Percentiles rank a stretch among this genome's conserved stretches.
These are phyloP conservation scores for Antedon mediterranea DNA, from an alignment of 53 echinoderm and acorn worm genomes.

Conservation along the genomic window DNA sequence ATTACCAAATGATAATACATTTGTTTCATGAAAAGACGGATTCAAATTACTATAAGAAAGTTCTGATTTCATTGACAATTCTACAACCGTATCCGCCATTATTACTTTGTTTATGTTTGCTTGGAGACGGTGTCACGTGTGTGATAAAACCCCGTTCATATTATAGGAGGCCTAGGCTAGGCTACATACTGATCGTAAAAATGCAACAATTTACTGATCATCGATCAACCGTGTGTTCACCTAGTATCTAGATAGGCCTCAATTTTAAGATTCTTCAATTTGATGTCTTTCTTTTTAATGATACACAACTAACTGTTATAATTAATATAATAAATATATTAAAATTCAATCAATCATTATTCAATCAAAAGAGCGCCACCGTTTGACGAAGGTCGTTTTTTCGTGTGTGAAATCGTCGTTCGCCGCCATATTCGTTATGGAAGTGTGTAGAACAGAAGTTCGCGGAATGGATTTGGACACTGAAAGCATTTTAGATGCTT, in stretches of 20 bases:
- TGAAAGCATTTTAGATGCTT: constrained; percentile 49
- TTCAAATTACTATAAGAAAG: background rate
- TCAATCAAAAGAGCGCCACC: background rate
- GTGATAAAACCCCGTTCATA: too few relatives aligned
- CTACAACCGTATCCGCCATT: background rate
- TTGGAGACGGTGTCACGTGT: background rate
- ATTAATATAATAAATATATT: too few relatives aligned
- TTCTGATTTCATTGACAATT: background rate
- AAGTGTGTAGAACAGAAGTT: background rate
- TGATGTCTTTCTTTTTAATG: too few relatives aligned
- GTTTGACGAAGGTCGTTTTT: background rate
- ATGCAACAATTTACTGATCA: too few relatives aligned
- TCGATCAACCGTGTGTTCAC: too few relatives aligned
- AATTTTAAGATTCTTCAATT: too few relatives aligned
- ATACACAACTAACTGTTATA: too few relatives aligned
- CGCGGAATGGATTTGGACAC: constrained; percentile 30
- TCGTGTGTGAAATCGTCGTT: background rate
- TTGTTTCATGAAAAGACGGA: background rate
- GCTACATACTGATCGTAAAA: too few relatives aligned
- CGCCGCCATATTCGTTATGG: background rate
- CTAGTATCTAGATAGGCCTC: too few relatives aligned
- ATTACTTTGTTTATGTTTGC: background rate
- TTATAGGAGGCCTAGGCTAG: too few relatives aligned
- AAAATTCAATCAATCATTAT: background rate
- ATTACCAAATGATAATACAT: background rate